Base-by-base conservation (phyloP, 2,797 vertebrate species). In the Onychomys torridus region DNA sequence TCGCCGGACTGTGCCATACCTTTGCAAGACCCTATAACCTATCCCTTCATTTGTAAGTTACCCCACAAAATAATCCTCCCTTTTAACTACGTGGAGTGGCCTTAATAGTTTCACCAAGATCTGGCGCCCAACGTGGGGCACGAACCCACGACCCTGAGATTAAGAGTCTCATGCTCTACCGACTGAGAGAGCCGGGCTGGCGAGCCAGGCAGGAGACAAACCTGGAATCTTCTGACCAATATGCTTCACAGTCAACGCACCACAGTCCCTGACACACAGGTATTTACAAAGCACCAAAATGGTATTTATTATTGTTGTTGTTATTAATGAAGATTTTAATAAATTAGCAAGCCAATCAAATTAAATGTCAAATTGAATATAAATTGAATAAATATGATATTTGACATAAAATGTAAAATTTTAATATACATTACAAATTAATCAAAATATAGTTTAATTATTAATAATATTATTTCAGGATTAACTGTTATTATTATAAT, bases 361-460 rank as follows among this genome's bases (percentile, higher is more conserved):
- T n/a, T 71, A 86, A 96, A 95, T 73, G 52, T 86, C 25, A 88
- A 92, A 16, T 91, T 55, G 37, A 43, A 76, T 76, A 59, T 71
- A 57, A 91, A 94, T 79, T 75, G 61, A 65, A 89, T 79, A 75
- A 93, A 76, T 49, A 40, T 27, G 21, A 75, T 69, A 6, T 43
- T 23, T 21, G 57, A 83, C 71, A 90, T 40, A 89, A 91, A 95
- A 90, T 25, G 84, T 89, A 46, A 93, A 96, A 29, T 34, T 75
- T 75, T 65, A 86, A 90, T 49, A 69, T 46, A 34, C 1, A 87
- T 65, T 32, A 84, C 46, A 86, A 95, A 46, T 81, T 59, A 89
- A 76, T 63, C 17, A 10, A 43, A 79, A 85, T n/a, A 25, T 88
- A 63, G 91, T 43, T 93, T 84, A 29, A 75, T 95, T 82, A 90